Evolutionary conservation across 2,888 invertebrate genomes (phyloP), one percentile per base, ranked within the genome.

Genomic region (Thyatira batis): DNA sequence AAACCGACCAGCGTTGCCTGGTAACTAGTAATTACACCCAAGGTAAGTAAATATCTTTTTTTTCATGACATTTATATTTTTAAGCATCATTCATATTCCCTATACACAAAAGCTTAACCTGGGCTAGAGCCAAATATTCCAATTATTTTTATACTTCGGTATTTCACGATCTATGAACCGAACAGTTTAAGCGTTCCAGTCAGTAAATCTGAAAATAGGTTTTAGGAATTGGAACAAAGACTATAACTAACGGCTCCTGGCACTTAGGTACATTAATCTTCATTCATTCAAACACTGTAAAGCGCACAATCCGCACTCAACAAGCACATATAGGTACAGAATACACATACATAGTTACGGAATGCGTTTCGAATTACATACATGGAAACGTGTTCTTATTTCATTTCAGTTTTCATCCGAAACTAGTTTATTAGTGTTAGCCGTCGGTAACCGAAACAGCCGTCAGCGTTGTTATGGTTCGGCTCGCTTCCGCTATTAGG

Each of bases 391-490:
- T 81, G 82, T 78, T 82, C 76, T 74, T 80, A 81, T 82, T 85
- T 80, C 71, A 80, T 84, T 84, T 79, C 71, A 79, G 79, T 78
- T 82, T 84, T 84, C 83, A 82, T 81, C 80, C 72, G 82, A 82
- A 82, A 77, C 76, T 78, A 76, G 84, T 89, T 85, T 86, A 84
- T 85, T 86, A 84, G 82, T 85, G 80, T 85, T 78, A 79, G 76
- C 78, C 82, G 83, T 82, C 83, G 79, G 84, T 82, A 80, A 79
- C 73, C 78, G 78, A 81, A 81, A 82, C 85, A 82, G 73, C 78
- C 80, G 84, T 76, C 82, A 69, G 79, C 69, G 76, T 81, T 88
- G 88, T 89, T 89, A 87, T 89, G 87, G 79, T 85, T 87, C 70
- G 73, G 69, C 72, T 80, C 78, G 83, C 82, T 89, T 89, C 89